Conservation (phyloP, 1,140 invertebrate genomes). For the Sipha flava region DNA sequence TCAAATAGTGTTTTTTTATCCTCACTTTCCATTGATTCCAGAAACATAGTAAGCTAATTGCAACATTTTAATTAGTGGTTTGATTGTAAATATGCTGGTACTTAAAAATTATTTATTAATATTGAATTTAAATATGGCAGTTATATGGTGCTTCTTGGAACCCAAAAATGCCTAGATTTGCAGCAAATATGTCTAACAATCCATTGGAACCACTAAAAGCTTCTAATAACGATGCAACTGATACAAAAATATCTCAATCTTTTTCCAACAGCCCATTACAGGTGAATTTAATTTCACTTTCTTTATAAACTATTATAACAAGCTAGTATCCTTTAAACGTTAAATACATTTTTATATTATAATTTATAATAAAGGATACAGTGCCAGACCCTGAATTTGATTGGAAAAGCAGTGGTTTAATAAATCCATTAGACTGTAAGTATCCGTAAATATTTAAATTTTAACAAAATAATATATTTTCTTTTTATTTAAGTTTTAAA, state of each 20-base stretch:
- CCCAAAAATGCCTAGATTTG: slow-evolving; percentile 65
- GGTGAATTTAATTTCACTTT: slow-evolving; percentile 31
- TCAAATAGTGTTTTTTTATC: slow-evolving; percentile 59
- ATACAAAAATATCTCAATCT: slow-evolving; percentile 1
- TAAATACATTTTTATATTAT: slow-evolving; percentile 29
- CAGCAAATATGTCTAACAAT: slow-evolving; percentile 62
- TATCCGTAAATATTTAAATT: slow-evolving; percentile 38
- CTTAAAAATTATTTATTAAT: background rate
- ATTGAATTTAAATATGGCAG: slow-evolving; percentile 45
- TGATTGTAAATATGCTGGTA: background rate
- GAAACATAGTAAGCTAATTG: slow-evolving; percentile 64
- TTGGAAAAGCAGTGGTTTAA: slow-evolving; percentile 55
- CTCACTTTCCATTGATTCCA: slow-evolving; percentile 67
- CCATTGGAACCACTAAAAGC: slow-evolving; percentile 67
- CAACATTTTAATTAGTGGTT: background rate
- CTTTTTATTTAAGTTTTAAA: background rate
- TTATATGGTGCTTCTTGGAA: slow-evolving; percentile 71
- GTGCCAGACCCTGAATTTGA: slow-evolving; percentile 57
- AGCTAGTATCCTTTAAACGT: background rate
- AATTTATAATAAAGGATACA: slow-evolving; percentile 38
- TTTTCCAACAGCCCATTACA: background rate
- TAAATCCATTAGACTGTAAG: slow-evolving; percentile 59
- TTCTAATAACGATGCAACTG: slow-evolving; percentile 2
- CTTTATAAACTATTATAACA: background rate
- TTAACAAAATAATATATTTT: background rate